Base-by-base conservation (phyloP, 2,888 invertebrate species). In the Blastobasis lacticolella region DNA sequence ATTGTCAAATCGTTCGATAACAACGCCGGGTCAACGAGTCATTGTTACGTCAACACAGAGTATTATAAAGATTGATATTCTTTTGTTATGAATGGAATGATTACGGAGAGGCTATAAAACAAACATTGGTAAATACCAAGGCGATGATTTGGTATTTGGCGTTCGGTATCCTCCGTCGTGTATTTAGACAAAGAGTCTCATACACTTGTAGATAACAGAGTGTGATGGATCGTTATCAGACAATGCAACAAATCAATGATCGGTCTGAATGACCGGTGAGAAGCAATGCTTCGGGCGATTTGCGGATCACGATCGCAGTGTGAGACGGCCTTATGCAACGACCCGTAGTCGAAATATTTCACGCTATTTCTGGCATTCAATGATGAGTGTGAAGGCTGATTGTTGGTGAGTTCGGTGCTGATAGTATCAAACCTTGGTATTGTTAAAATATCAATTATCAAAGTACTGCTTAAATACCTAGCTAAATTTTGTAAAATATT, bases 231-330 rank as follows among this genome's bases (percentile, higher is more conserved):
- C 69, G 63, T 72, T 76, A 78, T 78, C 69, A 59, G 63, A 69
- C 69, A 75, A 77, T 76, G 64, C 64, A 68, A 66, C 69, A 67
- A 75, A 80, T 77, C 77, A 74, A 80, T 79, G 71, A 62, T 58
- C 23, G 23, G 23, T 23, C 51, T 59, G 50, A 57, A 49, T 56
- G 52, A 58, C 54, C 49, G 54, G 57, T 55, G 40, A 49, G 45
- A 38, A 40, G 49, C 50, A 37, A 46, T 46, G 53, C 50, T 49
- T 52, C 51, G 48, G 55, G 45, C 47, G 46, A 43, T 49, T 50
- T 10, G 6, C 38, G 50, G 57, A 64, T 69, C 67, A 67, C 64
- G 64, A 60, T 49, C 49, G 41, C 5, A 40, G 46, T 41, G 63
- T 68, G 66, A 73, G 58, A 68, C 67, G 65, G 63, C 56, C 66